A percentile compares a stretch with the other conserved stretches of the same genome.
Conservation (phyloP, 2,888 invertebrate genomes). For the Cerastis leucographa region DNA sequence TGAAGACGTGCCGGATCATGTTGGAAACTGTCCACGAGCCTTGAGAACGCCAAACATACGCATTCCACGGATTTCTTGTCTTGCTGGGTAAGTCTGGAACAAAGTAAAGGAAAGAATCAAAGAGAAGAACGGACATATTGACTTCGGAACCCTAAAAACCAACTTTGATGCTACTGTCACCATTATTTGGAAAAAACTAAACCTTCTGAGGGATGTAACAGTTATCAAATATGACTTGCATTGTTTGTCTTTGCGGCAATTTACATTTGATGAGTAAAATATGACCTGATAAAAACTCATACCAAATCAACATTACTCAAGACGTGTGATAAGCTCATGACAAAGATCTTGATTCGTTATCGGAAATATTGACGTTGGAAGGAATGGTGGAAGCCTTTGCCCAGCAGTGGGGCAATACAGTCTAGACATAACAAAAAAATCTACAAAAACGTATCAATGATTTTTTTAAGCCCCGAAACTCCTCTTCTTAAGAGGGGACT, state of each 20-base stretch:
- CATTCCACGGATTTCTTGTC: constrained; percentile 99
- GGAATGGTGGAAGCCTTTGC: not conserved
- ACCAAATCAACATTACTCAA: no score
- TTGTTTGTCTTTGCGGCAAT: not conserved
- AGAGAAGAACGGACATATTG: not conserved
- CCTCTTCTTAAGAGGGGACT: no score
- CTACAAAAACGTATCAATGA: no score
- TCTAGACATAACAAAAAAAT: no score
- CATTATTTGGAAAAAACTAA: not conserved
- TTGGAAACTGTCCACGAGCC: constrained; percentile 99
- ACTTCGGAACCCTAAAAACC: not conserved
- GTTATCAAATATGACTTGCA: constrained; percentile 5
- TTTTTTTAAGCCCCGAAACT: no score
- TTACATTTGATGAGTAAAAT: not conserved
- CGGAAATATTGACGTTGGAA: not conserved
- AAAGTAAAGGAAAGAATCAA: not conserved
- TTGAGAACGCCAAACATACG: constrained; percentile 98
- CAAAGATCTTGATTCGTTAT: no score
- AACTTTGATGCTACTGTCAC: not conserved
- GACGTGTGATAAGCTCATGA: no score
- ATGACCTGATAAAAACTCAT: not conserved
- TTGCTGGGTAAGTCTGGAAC: constrained; percentile 93
- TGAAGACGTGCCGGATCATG: constrained; percentile 96
- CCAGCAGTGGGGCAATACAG: no score
- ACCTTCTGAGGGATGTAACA: not conserved